Evolutionary conservation across 2,797 vertebrate species (phyloP).

Genomic region (Oreortyx pictus): DNA sequence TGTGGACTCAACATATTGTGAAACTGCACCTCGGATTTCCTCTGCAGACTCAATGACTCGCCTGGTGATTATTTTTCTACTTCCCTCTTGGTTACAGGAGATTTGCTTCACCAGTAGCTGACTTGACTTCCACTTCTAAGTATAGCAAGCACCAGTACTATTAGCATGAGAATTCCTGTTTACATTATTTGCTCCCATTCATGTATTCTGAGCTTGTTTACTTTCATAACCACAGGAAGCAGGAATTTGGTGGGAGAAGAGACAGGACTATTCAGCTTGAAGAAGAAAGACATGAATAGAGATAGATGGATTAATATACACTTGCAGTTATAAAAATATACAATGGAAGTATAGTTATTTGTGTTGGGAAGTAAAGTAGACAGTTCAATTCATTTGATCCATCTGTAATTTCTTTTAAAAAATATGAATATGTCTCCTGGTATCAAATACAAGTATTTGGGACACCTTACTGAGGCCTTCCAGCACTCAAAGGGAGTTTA

Average conservation of each 20-base stretch:
- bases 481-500: too few species aligned
- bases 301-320: neutral
- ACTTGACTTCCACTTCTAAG: slow-evolving; percentile 56
- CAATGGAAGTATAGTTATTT: neutral
- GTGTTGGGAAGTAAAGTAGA: neutral
- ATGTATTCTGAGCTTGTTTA: slow-evolving; percentile 16
- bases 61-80: slow-evolving; percentile 44
- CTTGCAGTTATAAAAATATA: neutral
- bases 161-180: slow-evolving; percentile 65
- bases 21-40: slow-evolving; percentile 55
- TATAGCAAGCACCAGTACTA: slow-evolving; percentile 14
- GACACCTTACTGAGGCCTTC: too few species aligned
- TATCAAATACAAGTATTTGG: neutral
- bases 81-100: slow-evolving; percentile 50
- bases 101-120: slow-evolving; percentile 20
- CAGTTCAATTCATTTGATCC: neutral
- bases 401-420: neutral
- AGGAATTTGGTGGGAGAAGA: slow-evolving; percentile 5
- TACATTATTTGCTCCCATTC: slow-evolving; percentile 52
- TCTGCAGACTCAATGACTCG: neutral
- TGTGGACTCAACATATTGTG: slow-evolving; percentile 36
- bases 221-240: slow-evolving; percentile 52
- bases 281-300: neutral
- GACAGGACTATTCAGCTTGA: neutral
- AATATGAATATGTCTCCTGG: neutral